Evolutionary conservation across 2,797 vertebrate species (phyloP).

Genomic region (Mormyrops attenuatus): DNA sequence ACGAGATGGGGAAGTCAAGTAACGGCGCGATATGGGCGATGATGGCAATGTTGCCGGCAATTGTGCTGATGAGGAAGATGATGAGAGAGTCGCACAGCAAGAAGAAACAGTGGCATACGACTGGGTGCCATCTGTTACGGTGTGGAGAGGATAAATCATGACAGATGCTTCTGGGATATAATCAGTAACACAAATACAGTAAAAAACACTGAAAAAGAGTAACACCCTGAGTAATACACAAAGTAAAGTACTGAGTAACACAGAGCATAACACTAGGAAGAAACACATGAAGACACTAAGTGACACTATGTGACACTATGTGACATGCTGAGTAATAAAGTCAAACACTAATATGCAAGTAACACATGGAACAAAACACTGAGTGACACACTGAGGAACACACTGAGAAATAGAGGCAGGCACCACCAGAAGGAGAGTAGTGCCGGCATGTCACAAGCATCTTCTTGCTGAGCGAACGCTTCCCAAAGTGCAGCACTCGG

Average conservation of each 20-base stretch:
- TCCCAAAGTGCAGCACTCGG: not conserved
- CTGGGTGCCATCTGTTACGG: conserved; percentile 48
- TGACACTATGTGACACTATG: not conserved
- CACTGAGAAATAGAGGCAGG: not conserved
- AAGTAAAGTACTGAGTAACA: not conserved
- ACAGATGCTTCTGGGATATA: conserved; percentile 44
- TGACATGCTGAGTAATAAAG: not conserved
- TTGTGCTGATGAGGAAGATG: not conserved
- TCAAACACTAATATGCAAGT: not conserved
- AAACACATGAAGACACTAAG: not conserved
- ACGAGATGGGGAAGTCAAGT: not conserved
- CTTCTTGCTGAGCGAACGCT: not conserved
- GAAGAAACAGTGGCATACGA: conserved; percentile 31
- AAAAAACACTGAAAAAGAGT: not conserved
- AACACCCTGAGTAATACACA: not conserved
- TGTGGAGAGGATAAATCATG: conserved; percentile 43
- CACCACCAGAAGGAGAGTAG: not conserved
- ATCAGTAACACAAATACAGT: conserved; percentile 31
- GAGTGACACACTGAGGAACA: not conserved
- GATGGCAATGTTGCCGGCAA: not conserved
- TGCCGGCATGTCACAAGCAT: not conserved
- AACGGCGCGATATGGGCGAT: not conserved
- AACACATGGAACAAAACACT: not conserved
- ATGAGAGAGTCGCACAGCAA: conserved; percentile 45
- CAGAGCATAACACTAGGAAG: not conserved